Evolutionary conservation across 2,113 vertebrate species (phyloP), one percentile per base, ranked within the genome.

Genomic region (Arothron firmamentum): DNA sequence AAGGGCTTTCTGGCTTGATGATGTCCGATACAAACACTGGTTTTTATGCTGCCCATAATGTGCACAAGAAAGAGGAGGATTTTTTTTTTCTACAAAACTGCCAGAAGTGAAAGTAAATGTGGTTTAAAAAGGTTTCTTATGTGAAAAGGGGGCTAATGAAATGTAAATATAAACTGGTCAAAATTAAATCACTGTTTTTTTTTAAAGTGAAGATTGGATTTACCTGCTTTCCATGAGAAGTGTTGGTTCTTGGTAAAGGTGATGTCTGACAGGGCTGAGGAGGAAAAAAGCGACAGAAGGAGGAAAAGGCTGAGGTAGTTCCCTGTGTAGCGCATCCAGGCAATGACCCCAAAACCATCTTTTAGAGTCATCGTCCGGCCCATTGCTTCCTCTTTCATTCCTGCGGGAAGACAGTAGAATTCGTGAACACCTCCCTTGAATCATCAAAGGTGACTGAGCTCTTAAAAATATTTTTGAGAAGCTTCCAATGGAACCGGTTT

Each of bases 221-320:
- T 95, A 99, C 96, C 96, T 92, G 93, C 88, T 93, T 93, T 97
- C 96, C 96, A 99, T 46, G 92, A 85, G 86, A 96, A 99, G 23
- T 92, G 93, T 59, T 90, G 89, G 63, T 93, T 90, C 79, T 89
- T 93, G 46, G 86, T 88, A 80, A 89, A 88, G 73, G 92, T 89
- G 59, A 92, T 76, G 86, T 94, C 92, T 65, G 92, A 87, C 52
- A 62, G 82, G 73, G 88, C 86, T 63, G 91, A 91, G 48, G 91
- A 78, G 67, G 91, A 79, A 57, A 93, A 74, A 55, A 95, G 83
- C 77, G 83, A 90, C 83, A 94, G 62, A 15, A 88, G 66, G 64
- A 94, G 73, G 73, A 94, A 65, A 64, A 94, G 77, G 72, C 91
- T 70, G 18, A 90, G 84, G 72, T 83, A 91, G 82, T 77, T 89